A percentile compares a stretch with the other conserved stretches of the same genome.
These are phyloP conservation scores for Phoxinus dragarum DNA, from an alignment of 2,797 vertebrate genomes.

Conservation along the genomic window DNA sequence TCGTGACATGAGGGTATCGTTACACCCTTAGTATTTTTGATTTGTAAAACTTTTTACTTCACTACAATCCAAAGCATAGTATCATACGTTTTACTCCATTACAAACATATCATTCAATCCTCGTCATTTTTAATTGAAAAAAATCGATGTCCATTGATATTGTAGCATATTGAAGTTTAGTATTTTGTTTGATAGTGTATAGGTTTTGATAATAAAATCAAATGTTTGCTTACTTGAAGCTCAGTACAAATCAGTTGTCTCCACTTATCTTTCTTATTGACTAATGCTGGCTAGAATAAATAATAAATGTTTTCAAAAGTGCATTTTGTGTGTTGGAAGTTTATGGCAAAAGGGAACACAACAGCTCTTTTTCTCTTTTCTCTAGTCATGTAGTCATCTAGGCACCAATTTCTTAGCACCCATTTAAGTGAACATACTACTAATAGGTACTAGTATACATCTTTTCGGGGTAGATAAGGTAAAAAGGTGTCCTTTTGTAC, in stretches of 20 bases:
- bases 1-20: too few species aligned
- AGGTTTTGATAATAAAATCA: not conserved
- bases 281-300: too few species aligned
- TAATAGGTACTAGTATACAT: too few species aligned
- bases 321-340: not conserved
- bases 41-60: too few species aligned
- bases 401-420: too few species aligned
- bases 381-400: too few species aligned
- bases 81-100: not conserved
- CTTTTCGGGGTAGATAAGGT: too few species aligned
- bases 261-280: not conserved
- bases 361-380: too few species aligned
- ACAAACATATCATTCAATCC: not conserved
- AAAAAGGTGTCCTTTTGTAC: too few species aligned
- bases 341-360: not conserved
- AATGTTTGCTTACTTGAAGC: not conserved
- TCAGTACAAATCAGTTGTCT: not conserved
- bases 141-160: not conserved
- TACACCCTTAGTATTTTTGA: too few species aligned
- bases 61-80: not conserved
- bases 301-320: not conserved
- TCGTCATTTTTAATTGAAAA: not conserved
- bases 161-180: not conserved
- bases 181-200: not conserved
- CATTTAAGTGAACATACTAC: too few species aligned